phyloP scores from a whole-genome alignment of 2,888 invertebrate species.

The Acanthosepion esculentum region DNA sequence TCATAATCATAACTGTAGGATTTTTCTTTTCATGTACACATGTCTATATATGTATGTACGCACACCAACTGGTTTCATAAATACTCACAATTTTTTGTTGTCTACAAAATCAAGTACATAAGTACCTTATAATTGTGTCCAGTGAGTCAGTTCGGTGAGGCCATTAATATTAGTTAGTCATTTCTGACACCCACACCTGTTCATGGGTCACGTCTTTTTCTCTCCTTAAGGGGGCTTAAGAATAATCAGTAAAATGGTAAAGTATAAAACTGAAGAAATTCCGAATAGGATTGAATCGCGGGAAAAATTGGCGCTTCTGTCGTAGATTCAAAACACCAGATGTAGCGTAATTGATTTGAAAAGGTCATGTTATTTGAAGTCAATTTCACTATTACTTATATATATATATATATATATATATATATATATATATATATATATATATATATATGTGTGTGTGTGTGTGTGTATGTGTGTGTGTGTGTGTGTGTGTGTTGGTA shows the following conservation, averaged over 20 bases:
- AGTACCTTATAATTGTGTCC: neutral
- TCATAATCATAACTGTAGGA: no score
- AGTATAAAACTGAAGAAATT: no score
- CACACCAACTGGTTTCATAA: neutral
- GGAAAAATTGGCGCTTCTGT: neutral
- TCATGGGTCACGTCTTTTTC: neutral
- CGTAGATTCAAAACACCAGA: neutral
- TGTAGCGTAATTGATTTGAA: conserved; percentile 21
- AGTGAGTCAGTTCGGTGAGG: neutral
- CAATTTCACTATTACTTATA: neutral
- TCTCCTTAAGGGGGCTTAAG: neutral
- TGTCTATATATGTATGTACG: neutral
- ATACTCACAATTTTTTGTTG: neutral
- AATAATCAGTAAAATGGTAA: neutral
- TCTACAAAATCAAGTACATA: neutral
- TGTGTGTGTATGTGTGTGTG: neutral
- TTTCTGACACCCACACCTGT: neutral
- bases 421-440: neutral
- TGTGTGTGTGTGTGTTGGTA: neutral
- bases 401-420: neutral
- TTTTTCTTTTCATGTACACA: no score
- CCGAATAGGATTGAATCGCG: no score
- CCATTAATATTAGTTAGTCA: neutral
- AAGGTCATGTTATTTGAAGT: conserved; percentile 17
- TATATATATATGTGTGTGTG: neutral